Percentiles rank a stretch among this genome's conserved stretches.
These are phyloP conservation scores for Sisyra terminalis DNA, from an alignment of 2,888 invertebrate species.

Conservation along the genomic window DNA sequence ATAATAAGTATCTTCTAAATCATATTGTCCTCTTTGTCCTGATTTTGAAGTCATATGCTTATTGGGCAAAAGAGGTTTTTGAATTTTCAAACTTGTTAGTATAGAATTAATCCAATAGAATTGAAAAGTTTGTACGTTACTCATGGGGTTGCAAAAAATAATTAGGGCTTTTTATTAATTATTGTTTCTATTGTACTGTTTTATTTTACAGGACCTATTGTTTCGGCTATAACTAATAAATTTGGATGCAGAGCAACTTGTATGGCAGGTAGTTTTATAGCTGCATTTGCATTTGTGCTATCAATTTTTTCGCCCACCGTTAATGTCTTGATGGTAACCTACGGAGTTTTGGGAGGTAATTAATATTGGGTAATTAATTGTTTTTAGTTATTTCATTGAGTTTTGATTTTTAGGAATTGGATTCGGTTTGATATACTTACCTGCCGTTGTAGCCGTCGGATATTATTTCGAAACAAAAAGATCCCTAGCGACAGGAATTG, in stretches of 20 bases:
- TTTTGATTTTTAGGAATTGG: conserved; percentile 60
- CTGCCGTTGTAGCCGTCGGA: conserved; percentile 92
- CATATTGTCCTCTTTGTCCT: no score
- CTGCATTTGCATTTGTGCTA: conserved; percentile 68
- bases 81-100: no score
- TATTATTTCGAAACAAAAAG: conserved; percentile 95
- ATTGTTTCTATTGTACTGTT: not conserved
- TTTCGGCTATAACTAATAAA: conserved; percentile 90
- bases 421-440: conserved; percentile 85
- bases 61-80: no score
- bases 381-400: not conserved
- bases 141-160: no score
- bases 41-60: no score
- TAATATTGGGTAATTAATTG: not conserved
- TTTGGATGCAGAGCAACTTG: conserved; percentile 91
- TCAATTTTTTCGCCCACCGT: conserved; percentile 79
- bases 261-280: conserved; percentile 77
- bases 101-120: no score
- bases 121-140: no score
- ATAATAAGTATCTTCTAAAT: no score
- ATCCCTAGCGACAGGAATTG: conserved; percentile 86
- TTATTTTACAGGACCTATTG: conserved; percentile 60
- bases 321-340: conserved; percentile 78
- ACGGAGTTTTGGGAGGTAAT: conserved; percentile 81
- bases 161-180: no score